A percentile compares a stretch with the other conserved stretches of the same genome.
phyloP scores from a whole-genome alignment of 2,797 vertebrate species.

The Pipistrellus pipistrellus region DNA sequence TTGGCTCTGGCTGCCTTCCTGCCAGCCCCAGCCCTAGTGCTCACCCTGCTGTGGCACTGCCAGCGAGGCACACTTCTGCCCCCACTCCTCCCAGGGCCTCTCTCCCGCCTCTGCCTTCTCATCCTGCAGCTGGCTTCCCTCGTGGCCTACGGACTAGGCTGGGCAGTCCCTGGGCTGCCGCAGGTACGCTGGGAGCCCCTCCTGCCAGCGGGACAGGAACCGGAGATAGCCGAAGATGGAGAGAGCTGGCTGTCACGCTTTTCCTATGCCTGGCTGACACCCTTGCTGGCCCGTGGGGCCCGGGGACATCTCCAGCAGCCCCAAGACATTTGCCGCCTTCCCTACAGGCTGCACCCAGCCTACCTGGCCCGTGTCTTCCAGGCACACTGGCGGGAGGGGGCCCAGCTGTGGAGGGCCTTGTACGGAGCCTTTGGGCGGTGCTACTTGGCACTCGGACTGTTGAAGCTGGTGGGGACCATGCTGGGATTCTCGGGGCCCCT shows the following conservation, averaged over 20 bases:
- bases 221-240: constrained; percentile 93
- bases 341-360: constrained; percentile 89
- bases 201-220: constrained; percentile 83
- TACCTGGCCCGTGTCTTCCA: constrained; percentile 89
- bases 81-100: constrained; percentile 83
- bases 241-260: constrained; percentile 94
- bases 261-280: constrained; percentile 96
- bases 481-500: constrained; percentile 93
- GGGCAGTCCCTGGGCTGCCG: constrained; percentile 87
- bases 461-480: constrained; percentile 92
- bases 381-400: constrained; percentile 90
- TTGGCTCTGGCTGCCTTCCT: constrained; percentile 90
- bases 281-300: constrained; percentile 92
- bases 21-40: constrained; percentile 90
- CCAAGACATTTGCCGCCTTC: constrained; percentile 92
- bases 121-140: constrained; percentile 89
- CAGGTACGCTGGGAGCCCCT: constrained; percentile 86
- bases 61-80: constrained; percentile 84
- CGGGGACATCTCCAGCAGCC: constrained; percentile 90
- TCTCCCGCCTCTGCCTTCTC: constrained; percentile 89
- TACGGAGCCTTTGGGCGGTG: constrained; percentile 91
- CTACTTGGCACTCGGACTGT: constrained; percentile 92
- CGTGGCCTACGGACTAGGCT: constrained; percentile 91
- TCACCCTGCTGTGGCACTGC: constrained; percentile 90
- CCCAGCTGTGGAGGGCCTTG: constrained; percentile 90